Base-by-base conservation (phyloP, 2,797 vertebrate species). In the Notolepis coatsorum region DNA sequence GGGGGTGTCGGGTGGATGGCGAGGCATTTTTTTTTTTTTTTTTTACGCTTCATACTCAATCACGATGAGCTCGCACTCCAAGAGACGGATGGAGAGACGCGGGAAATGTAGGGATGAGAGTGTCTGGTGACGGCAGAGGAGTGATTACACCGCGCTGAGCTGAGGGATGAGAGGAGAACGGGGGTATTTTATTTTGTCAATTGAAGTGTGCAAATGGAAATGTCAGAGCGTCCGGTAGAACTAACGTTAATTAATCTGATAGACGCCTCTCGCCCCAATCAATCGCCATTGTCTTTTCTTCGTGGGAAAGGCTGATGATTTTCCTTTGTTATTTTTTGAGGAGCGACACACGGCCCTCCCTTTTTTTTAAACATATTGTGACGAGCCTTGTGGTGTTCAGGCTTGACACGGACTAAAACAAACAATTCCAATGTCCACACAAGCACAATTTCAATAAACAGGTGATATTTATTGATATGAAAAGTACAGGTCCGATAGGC, bases 191-290 rank as follows among this genome's bases (percentile, higher is more conserved):
- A 91, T 91, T 92, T 90, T 89, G 87, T 90, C 93, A 92, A 88
- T 88, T 91, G 89, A 87, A 89, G 81, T 89, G 87, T 88, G 87
- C 89, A 92, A 93, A 94, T 92, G 89, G 89, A 93, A 92, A 94
- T 90, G 89, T 90, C 90, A 91, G 79, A 85, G 84, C 70, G 49
- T 27, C 79, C 76, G 23, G 60, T 84, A 82, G 89, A 90, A 91
- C 87, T 88, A 92, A 91, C 91, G 89, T n/a, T n/a, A n/a, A n/a
- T n/a, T n/a, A 92, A 92, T 90, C 81, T 91, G 90, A 92, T 90
- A 71, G 84, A 70, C 75, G 71, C 81, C 86, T 84, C 85, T 76
- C 73, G 67, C 30, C 38, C 84, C 87, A 87, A 91, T 92, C 87
- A 90, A 89, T 89, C 76, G 77, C 73, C 77, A 79, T 79, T 84